phyloP scores from a whole-genome alignment of 2,797 vertebrate genomes.

The Gambelia wislizenii region DNA sequence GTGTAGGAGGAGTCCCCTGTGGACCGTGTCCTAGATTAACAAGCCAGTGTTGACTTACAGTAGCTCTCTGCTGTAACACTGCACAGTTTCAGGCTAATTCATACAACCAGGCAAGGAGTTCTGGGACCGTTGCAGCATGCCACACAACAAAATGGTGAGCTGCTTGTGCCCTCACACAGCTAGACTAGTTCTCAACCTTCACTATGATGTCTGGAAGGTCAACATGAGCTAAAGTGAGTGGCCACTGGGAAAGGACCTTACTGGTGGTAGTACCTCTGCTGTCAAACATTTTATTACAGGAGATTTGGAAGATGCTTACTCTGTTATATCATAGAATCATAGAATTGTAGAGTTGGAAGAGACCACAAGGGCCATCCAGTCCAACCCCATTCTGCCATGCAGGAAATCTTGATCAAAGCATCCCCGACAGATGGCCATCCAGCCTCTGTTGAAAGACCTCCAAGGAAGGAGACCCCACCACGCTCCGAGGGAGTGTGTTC shows the following conservation, averaged over 20 bases:
- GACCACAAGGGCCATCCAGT: too few relatives aligned
- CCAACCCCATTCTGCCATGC: too few relatives aligned
- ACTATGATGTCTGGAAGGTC: not conserved
- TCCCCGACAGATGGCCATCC: too few relatives aligned
- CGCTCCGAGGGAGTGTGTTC: too few relatives aligned
- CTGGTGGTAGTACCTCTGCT: not conserved
- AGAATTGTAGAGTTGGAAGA: too few relatives aligned
- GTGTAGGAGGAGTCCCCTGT: conserved; percentile 14
- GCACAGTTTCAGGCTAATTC: not conserved
- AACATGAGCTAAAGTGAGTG: not conserved
- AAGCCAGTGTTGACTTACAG: conserved; percentile 53
- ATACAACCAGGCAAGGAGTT: not conserved
- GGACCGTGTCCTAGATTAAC: conserved; percentile 38
- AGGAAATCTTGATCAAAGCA: too few relatives aligned
- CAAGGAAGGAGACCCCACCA: too few relatives aligned
- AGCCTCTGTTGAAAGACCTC: too few relatives aligned
- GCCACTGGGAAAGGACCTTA: not conserved
- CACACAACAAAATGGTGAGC: not conserved
- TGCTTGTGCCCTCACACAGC: not conserved
- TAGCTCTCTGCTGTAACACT: conserved; percentile 45
- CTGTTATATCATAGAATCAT: too few relatives aligned
- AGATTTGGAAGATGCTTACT: not conserved
- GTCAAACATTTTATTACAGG: not conserved
- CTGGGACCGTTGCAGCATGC: not conserved
- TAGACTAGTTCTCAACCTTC: not conserved